Evolutionary conservation across 2,113 vertebrate species (phyloP).

Genomic region (Numenius arquata): DNA sequence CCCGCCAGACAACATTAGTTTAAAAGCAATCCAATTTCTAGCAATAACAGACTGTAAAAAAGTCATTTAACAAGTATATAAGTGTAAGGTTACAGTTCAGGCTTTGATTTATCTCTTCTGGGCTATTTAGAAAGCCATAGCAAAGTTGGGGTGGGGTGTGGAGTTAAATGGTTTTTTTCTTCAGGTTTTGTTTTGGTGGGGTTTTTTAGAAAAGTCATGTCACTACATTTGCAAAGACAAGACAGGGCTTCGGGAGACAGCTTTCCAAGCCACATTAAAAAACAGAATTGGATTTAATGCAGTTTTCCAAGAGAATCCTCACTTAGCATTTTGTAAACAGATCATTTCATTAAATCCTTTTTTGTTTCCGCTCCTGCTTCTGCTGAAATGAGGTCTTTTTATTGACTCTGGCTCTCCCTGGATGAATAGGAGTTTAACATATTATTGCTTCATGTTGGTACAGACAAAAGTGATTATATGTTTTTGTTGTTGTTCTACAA

Average conservation of each 20-base stretch:
- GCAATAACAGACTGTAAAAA: constrained; percentile 82
- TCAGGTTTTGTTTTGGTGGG: not conserved
- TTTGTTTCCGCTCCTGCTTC: constrained; percentile 59
- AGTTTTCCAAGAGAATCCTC: constrained; percentile 31
- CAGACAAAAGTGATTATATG: constrained; percentile 31
- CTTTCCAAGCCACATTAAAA: constrained; percentile 53
- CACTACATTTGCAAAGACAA: not conserved
- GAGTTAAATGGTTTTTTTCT: constrained; percentile 1
- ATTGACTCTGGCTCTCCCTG: constrained; percentile 47
- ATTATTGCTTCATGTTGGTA: constrained; percentile 6
- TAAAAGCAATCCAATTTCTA: constrained; percentile 83
- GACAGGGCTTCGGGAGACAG: not conserved
- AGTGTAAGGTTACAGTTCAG: constrained; percentile 79
- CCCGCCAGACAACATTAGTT: constrained; percentile 82
- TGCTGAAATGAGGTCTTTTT: constrained; percentile 59
- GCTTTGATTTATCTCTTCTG: constrained; percentile 75
- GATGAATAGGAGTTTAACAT: constrained; percentile 58
- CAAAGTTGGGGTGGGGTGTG: constrained; percentile 5
- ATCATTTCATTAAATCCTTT: constrained; percentile 68
- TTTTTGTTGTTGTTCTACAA: not conserved
- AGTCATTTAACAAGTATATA: constrained; percentile 81
- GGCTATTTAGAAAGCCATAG: constrained; percentile 58
- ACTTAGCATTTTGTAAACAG: constrained; percentile 69
- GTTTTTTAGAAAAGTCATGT: not conserved
- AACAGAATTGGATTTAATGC: constrained; percentile 60